Conservation (phyloP, 2,888 invertebrate genomes). For the Platycnemis pennipes region DNA sequence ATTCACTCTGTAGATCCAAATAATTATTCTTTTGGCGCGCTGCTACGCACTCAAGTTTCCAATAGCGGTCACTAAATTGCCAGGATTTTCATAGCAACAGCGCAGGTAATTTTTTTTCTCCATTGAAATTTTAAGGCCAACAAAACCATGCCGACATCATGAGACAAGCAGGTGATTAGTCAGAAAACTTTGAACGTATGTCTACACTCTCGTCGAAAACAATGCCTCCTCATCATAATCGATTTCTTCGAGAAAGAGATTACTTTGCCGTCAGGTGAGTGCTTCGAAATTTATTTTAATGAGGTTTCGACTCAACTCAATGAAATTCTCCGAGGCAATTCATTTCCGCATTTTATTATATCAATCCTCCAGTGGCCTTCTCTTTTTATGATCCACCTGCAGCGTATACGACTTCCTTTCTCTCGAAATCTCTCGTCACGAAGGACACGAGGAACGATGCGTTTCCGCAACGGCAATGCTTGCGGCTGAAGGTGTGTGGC, state of each 20-base stretch:
- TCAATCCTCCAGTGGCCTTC: conserved; percentile 9
- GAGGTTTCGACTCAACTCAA: not conserved
- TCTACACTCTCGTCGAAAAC: not conserved
- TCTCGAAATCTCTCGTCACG: not conserved
- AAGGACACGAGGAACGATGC: not conserved
- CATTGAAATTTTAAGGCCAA: not conserved
- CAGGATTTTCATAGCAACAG: not conserved
- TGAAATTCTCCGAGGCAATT: conserved; percentile 11
- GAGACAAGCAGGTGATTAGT: not conserved
- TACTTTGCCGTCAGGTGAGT: not conserved
- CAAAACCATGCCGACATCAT: not conserved
- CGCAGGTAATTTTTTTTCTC: too few relatives aligned
- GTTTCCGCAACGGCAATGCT: not conserved
- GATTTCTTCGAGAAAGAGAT: not conserved
- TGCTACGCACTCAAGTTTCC: not conserved
- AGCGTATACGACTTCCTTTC: not conserved
- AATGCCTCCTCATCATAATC: not conserved
- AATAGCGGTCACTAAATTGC: not conserved
- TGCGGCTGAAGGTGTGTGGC: not conserved
- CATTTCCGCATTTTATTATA: conserved; percentile 33
- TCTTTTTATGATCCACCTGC: conserved; percentile 27
- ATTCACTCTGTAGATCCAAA: too few relatives aligned
- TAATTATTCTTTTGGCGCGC: too few relatives aligned
- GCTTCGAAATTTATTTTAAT: not conserved
- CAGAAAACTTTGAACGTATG: not conserved